Conservation (phyloP, 2,888 invertebrate genomes). For the Parthenolecanium corni region DNA sequence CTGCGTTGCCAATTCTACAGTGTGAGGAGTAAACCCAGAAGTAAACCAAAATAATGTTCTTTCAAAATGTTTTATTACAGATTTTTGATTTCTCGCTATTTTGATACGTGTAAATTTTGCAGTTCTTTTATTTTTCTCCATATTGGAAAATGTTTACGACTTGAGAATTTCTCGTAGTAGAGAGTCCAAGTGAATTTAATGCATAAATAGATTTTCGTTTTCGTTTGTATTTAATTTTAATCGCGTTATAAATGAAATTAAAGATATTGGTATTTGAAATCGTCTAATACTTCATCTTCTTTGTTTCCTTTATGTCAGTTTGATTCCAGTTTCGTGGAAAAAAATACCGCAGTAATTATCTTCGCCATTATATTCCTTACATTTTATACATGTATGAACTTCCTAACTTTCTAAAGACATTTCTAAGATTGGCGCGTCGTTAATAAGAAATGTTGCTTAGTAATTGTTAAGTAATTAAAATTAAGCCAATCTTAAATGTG, state of each 20-base stretch:
- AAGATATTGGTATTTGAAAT: background rate
- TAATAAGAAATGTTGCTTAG: slow-evolving; percentile 7
- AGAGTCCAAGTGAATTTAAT: slow-evolving; percentile 26
- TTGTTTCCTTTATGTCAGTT: background rate
- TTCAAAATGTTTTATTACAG: no score
- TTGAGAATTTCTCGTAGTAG: slow-evolving; percentile 8
- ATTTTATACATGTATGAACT: background rate
- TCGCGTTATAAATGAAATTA: slow-evolving; percentile 20
- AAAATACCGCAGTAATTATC: background rate
- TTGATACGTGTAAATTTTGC: no score
- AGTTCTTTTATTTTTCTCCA: no score
- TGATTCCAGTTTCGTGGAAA: background rate
- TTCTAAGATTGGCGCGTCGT: slow-evolving; percentile 26
- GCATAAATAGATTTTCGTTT: slow-evolving; percentile 26
- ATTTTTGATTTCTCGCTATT: no score
- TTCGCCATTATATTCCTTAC: background rate
- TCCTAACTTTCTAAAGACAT: slow-evolving; percentile 26
- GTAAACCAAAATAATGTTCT: no score
- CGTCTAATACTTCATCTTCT: background rate
- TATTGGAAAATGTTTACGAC: slow-evolving; percentile 8
- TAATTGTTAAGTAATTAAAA: background rate
- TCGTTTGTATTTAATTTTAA: slow-evolving; percentile 26
- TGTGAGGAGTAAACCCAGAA: no score
- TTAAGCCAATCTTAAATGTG: no score
- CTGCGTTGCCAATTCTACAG: no score